Conservation (phyloP, 2,797 vertebrate genomes). For the Anas georgica region DNA sequence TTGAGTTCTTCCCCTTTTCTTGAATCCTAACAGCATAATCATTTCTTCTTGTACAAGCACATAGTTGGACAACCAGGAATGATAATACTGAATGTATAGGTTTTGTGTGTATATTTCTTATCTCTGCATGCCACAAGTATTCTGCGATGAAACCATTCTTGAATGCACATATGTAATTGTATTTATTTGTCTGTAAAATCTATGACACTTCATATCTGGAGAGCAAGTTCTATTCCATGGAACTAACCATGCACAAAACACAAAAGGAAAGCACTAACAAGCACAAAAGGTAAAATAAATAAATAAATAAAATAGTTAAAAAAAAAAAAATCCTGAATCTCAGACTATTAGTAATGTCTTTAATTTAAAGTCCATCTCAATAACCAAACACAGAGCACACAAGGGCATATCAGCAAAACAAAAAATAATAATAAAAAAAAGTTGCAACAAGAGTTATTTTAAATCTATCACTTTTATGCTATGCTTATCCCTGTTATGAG, state of each 20-base stretch:
- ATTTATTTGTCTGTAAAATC: neutral
- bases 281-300: neutral
- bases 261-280: neutral
- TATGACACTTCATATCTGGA: neutral
- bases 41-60: neutral
- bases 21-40: neutral
- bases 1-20: neutral
- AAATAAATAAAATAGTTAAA: neutral
- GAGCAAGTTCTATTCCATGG: neutral
- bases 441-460: neutral
- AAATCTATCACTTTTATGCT: neutral
- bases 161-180: neutral
- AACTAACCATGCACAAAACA: neutral
- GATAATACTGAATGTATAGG: neutral
- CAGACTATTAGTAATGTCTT: neutral
- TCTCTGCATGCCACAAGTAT: neutral
- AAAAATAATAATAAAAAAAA: neutral
- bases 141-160: neutral
- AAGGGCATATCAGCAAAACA: neutral
- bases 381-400: neutral
- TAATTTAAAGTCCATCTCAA: neutral
- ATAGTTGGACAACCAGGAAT: neutral
- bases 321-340: neutral
- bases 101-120: neutral
- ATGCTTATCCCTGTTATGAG: fast-evolving